Conservation (phyloP, 2,113 vertebrate genomes). For the Sinosuthora webbiana region DNA sequence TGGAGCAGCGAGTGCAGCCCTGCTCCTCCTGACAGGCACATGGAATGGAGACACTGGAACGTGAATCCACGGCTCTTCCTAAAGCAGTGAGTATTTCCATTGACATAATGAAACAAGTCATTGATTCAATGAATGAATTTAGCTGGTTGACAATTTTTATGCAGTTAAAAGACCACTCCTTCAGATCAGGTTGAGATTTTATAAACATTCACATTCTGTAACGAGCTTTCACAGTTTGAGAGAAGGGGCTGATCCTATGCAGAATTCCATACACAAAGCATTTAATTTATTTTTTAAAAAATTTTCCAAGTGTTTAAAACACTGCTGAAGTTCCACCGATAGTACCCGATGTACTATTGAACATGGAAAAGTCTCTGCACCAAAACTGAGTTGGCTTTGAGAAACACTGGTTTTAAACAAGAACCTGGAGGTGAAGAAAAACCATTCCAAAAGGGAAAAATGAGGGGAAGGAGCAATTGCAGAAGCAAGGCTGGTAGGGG, state of each 20-base stretch:
- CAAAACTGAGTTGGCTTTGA: background rate
- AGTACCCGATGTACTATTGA: background rate
- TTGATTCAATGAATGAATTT: constrained; percentile 33
- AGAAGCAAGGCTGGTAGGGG: background rate
- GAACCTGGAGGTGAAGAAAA: background rate
- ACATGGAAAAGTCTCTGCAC: background rate
- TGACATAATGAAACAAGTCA: background rate
- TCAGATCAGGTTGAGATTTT: constrained; percentile 59
- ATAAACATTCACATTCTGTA: constrained; percentile 78
- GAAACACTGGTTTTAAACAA: background rate
- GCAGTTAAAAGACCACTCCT: constrained; percentile 58
- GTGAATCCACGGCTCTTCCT: background rate
- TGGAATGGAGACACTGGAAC: constrained; percentile 14
- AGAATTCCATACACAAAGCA: background rate
- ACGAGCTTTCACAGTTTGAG: constrained; percentile 76
- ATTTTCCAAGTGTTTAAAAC: background rate
- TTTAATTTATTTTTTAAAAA: background rate
- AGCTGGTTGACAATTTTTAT: constrained; percentile 24
- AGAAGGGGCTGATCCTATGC: constrained; percentile 16
- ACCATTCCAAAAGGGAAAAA: background rate
- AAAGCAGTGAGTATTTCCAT: background rate
- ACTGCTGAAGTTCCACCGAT: background rate
- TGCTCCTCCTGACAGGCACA: background rate
- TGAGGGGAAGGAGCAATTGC: background rate
- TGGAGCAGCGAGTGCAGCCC: background rate